Evolutionary conservation across 2,888 invertebrate species (phyloP), one percentile per base, ranked within the genome.

Genomic region (Prosopocoilus inquinatus): DNA sequence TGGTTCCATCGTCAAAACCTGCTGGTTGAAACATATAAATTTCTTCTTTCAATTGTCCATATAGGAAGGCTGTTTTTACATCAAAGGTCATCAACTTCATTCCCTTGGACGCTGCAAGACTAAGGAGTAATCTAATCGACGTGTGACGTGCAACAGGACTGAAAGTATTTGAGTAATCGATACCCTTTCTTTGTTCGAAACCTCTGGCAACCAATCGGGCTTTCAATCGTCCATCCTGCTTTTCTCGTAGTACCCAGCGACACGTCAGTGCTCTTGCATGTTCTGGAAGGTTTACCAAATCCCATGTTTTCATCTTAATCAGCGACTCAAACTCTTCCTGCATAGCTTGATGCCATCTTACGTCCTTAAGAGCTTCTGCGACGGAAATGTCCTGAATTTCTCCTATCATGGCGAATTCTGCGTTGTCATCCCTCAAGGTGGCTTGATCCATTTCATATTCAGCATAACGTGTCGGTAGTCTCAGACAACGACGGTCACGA

Each of bases 121-220:
- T 67, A 2, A 67, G 47, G 5, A 70, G 35, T 35, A 67, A 48
- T 52, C 65, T 53, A 54, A 68, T 66, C 2, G 60, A 58, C 3
- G 48, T 56, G 55, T 64, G 57, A 41, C 64, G 50, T 44, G 66
- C 68, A 9, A 69, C 70, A 15, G 68, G 67, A 60, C 63, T 64
- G 50, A 69, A 70, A 4, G 63, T 67, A 59, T 67, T 63, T 11
- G 38, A 68, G 3, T 28, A 70, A 54, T 70, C 66, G 36, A 62
- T 55, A 15, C 67, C 51, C 59, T 57, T 46, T 56, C 51, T 41
- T 58, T 71, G 68, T 45, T 67, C 63, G 57, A 64, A 70, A 5
- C 67, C 61, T 28, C 5, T 3, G 8, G 58, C 67, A 13, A 70
- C 69, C 7, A 65, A 50, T 53, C 61, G 50, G 65, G 20, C 67